phyloP scores from a whole-genome alignment of 2,113 vertebrate genomes.

The Epinephelus lanceolatus region DNA sequence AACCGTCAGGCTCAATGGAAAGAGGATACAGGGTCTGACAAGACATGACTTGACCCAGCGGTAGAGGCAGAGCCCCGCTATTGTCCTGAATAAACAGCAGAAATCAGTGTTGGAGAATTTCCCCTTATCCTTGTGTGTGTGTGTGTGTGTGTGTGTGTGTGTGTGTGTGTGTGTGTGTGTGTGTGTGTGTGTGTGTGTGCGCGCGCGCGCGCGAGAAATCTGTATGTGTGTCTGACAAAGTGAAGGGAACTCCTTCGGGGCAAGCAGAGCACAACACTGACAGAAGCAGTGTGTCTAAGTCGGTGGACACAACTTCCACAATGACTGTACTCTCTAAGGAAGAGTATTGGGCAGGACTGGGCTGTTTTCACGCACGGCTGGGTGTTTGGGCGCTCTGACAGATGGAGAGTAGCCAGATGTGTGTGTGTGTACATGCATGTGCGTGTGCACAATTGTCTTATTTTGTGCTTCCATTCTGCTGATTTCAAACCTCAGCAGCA shows the following conservation, averaged over 20 bases:
- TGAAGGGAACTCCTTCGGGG: conserved; percentile 16
- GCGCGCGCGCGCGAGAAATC: background rate
- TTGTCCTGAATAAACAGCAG: conserved; percentile 70
- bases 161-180: conserved; percentile 5
- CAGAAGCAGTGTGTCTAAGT: conserved; percentile 17
- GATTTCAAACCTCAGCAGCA: conserved; percentile 49
- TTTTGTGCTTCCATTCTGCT: conserved; percentile 21
- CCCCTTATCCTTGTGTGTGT: background rate
- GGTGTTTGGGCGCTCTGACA: conserved; percentile 61
- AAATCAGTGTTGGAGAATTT: conserved; percentile 60
- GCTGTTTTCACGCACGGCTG: conserved; percentile 52
- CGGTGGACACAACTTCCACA: conserved; percentile 27
- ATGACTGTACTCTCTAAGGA: conserved; percentile 57
- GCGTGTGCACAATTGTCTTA: conserved; percentile 31
- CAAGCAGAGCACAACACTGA: conserved; percentile 11
- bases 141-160: conserved; percentile 14
- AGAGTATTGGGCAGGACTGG: conserved; percentile 45
- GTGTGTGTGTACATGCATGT: conserved; percentile 19
- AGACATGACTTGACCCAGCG: conserved; percentile 78
- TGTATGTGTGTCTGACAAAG: conserved; percentile 23
- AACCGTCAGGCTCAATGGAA: conserved; percentile 64
- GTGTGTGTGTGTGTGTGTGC: conserved; percentile 12
- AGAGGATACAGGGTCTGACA: conserved; percentile 79
- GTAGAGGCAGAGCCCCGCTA: conserved; percentile 55
- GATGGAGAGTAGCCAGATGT: conserved; percentile 63